Evolutionary conservation across 1,140 invertebrate genomes (phyloP).

Genomic region (Drosophila varians): DNA sequence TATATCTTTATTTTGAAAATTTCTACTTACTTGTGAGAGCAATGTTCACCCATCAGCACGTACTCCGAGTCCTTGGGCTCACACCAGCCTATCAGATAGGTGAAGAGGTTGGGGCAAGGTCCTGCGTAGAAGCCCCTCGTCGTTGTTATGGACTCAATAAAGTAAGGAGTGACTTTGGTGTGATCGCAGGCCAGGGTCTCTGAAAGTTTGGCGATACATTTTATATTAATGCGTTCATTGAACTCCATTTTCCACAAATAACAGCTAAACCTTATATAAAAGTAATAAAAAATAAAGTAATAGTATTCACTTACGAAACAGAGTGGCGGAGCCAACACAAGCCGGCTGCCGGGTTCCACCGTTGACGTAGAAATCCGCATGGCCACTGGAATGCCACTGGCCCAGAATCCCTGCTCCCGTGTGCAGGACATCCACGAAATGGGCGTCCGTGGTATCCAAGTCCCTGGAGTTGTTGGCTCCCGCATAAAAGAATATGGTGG

Average conservation of each 20-base stretch:
- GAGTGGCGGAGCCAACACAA: conserved; percentile 89
- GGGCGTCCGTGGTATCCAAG: conserved; percentile 92
- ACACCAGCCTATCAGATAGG: conserved; percentile 92
- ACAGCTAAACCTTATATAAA: neutral
- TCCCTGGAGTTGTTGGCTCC: conserved; percentile 91
- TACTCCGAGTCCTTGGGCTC: conserved; percentile 90
- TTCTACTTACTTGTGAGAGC: conserved; percentile 87
- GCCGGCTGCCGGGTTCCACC: conserved; percentile 94
- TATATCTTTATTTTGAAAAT: neutral
- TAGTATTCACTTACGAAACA: conserved; percentile 88
- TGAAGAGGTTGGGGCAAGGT: conserved; percentile 91
- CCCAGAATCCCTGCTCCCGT: conserved; percentile 93
- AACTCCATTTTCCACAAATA: neutral
- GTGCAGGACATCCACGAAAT: conserved; percentile 95
- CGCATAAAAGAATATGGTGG: conserved; percentile 92
- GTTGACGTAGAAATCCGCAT: conserved; percentile 96
- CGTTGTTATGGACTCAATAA: conserved; percentile 93
- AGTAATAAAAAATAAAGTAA: neutral
- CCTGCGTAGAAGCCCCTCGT: conserved; percentile 91
- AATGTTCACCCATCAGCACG: conserved; percentile 92
- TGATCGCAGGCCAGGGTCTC: conserved; percentile 94
- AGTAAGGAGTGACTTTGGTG: conserved; percentile 94
- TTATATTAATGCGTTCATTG: neutral
- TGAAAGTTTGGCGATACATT: conserved; percentile 63
- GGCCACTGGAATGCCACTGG: conserved; percentile 93